Conservation (phyloP, 2,113 vertebrate species). For the Mystacornis crossleyi region DNA sequence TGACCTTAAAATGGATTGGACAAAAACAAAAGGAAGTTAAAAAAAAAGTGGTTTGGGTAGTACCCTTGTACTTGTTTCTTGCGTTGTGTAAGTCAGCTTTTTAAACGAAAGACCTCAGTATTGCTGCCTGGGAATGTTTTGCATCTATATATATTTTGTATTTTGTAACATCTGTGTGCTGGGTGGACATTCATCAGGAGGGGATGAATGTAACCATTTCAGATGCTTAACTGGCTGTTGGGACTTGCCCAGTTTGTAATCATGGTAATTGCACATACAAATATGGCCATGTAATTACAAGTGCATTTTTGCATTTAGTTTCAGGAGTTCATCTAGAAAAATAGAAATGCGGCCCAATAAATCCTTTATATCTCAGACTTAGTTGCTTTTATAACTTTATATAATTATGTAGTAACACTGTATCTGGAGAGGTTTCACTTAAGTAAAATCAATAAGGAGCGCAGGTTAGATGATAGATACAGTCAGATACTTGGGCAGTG, state of each 20-base stretch:
- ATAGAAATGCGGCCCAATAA: background rate
- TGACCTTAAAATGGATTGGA: slow-evolving; percentile 27
- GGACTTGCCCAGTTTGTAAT: slow-evolving; percentile 43
- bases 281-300: slow-evolving; percentile 21
- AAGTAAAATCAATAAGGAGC: background rate
- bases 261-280: slow-evolving; percentile 44
- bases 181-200: slow-evolving; percentile 13
- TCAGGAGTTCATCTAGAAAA: slow-evolving; percentile 21
- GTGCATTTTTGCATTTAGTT: slow-evolving; percentile 38
- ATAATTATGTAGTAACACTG: background rate
- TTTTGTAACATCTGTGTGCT: background rate
- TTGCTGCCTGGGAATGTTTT: background rate
- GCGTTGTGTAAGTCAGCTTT: background rate
- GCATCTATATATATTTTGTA: background rate
- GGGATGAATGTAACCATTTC: slow-evolving; percentile 29
- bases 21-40: background rate
- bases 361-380: slow-evolving; percentile 5
- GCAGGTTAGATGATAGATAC: background rate
- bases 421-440: slow-evolving; percentile 10
- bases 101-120: background rate
- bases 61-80: background rate
- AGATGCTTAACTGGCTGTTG: slow-evolving; percentile 36
- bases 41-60: background rate
- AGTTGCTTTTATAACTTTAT: background rate
- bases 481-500: background rate